phyloP scores from a whole-genome alignment of 2,888 invertebrate genomes.

The Frankliniella fusca region DNA sequence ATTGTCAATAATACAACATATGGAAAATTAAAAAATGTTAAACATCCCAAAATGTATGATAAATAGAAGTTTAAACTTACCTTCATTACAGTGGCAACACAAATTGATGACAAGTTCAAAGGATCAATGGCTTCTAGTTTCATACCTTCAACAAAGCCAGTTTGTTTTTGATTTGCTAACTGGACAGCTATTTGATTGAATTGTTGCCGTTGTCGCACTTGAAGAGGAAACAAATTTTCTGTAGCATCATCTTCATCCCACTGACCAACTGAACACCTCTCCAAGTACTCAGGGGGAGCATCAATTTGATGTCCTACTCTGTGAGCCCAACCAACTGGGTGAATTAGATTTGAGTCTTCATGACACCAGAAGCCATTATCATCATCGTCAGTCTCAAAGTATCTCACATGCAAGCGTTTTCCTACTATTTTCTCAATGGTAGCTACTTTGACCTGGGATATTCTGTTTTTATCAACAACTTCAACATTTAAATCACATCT shows the following conservation, averaged over 20 bases:
- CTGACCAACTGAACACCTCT: conserved; percentile 66
- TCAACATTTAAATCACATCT: conserved; percentile 80
- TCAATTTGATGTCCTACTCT: conserved; percentile 82
- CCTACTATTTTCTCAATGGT: conserved; percentile 87
- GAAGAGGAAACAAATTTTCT: conserved; percentile 66
- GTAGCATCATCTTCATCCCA: conserved; percentile 74
- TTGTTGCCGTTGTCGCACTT: conserved; percentile 40
- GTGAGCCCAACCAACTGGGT: conserved; percentile 95
- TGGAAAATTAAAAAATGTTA: not conserved
- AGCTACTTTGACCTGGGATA: conserved; percentile 88
- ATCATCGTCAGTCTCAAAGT: conserved; percentile 74
- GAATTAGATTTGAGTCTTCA: conserved; percentile 88
- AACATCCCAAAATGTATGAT: not conserved
- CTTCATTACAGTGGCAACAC: conserved; percentile 92
- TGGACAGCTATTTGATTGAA: conserved; percentile 33
- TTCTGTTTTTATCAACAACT: conserved; percentile 93
- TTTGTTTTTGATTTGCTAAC: conserved; percentile 36
- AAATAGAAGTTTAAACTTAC: conserved; percentile 41
- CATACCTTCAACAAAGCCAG: conserved; percentile 74
- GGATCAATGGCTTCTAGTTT: conserved; percentile 98
- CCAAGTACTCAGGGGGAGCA: conserved; percentile 74
- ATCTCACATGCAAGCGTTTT: conserved; percentile 84
- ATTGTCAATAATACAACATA: not conserved
- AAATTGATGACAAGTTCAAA: conserved; percentile 86
- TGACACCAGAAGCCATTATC: conserved; percentile 94